Evolutionary conservation across 2,888 invertebrate genomes (phyloP).

Genomic region (Gnatocerus cornutus): DNA sequence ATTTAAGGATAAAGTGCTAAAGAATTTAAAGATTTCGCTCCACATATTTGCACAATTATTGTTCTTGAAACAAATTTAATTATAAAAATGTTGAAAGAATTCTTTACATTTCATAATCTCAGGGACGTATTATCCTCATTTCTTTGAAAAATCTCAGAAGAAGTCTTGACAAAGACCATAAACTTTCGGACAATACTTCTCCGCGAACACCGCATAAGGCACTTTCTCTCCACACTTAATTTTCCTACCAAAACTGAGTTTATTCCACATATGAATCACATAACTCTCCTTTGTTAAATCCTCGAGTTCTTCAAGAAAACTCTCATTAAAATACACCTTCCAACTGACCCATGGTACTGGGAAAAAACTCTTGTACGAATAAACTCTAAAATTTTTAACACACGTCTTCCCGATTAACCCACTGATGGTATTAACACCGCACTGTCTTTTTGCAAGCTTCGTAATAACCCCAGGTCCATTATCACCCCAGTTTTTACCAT

Average conservation of each 20-base stretch:
- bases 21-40: too few relatives aligned
- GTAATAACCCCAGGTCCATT: slow-evolving; percentile 82
- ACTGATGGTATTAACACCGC: slow-evolving; percentile 68
- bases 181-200: slow-evolving; percentile 72
- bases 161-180: slow-evolving; percentile 64
- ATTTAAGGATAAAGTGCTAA: too few relatives aligned
- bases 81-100: too few relatives aligned
- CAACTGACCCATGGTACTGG: slow-evolving; percentile 78
- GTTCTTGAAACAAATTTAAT: too few relatives aligned
- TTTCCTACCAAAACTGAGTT: slow-evolving; percentile 69
- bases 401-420: slow-evolving; percentile 68
- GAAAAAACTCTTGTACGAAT: slow-evolving; percentile 79
- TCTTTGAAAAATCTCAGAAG: too few relatives aligned
- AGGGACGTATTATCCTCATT: too few relatives aligned
- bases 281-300: slow-evolving; percentile 68
- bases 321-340: slow-evolving; percentile 75
- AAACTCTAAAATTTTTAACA: slow-evolving; percentile 79
- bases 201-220: slow-evolving; percentile 72
- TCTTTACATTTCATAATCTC: too few relatives aligned
- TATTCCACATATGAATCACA: slow-evolving; percentile 76
- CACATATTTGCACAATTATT: too few relatives aligned
- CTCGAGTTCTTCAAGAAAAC: slow-evolving; percentile 68
- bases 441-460: slow-evolving; percentile 74
- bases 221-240: slow-evolving; percentile 70
- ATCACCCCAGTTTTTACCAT: slow-evolving; percentile 75